Percentiles rank a stretch among this genome's conserved stretches.
Conservation (phyloP, 2,113 vertebrate species). For the Cryptotis parvus region DNA sequence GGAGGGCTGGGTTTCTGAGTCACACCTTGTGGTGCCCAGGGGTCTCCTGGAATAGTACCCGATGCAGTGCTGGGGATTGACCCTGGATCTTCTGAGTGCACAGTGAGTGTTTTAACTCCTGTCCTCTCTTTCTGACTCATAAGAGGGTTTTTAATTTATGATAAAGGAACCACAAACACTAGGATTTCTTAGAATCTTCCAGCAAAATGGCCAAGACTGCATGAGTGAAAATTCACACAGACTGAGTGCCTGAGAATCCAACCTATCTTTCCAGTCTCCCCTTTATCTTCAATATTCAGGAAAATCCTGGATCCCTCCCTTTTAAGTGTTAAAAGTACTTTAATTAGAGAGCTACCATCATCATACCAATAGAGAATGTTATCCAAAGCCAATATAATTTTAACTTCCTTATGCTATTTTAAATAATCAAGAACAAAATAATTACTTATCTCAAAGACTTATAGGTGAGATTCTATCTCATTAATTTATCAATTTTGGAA, state of each 20-base stretch:
- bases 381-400: not conserved
- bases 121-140: too few species aligned
- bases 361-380: not conserved
- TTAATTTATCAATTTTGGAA: not conserved
- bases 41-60: too few species aligned
- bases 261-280: not conserved
- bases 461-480: constrained; percentile 1
- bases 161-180: not conserved
- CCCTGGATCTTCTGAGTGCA: too few species aligned
- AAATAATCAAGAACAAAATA: not conserved
- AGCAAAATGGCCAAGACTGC: not conserved
- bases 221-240: not conserved
- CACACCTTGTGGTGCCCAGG: too few species aligned
- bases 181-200: not conserved
- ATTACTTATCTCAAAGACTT: not conserved
- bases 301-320: constrained; percentile 18
- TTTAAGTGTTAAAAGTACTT: not conserved
- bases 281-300: not conserved
- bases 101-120: too few species aligned
- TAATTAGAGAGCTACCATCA: not conserved
- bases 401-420: not conserved
- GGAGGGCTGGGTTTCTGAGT: too few species aligned
- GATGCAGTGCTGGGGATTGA: too few species aligned
- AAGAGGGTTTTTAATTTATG: not conserved
- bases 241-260: not conserved